Evolutionary conservation across 2,888 invertebrate genomes (phyloP).

Genomic region (Eristalinus sepulchralis): DNA sequence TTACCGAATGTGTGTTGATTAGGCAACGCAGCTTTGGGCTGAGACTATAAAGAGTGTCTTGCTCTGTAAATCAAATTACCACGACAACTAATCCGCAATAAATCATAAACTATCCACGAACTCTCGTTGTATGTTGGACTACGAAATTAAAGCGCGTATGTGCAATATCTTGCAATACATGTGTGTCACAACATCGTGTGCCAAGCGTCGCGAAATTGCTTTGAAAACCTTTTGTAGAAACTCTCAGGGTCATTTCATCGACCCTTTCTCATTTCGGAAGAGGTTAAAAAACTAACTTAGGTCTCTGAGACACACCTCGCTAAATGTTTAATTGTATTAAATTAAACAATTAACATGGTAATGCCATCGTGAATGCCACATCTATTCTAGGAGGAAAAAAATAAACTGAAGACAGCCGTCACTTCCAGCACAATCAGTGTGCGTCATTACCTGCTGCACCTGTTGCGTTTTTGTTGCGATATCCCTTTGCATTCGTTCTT

Average conservation of each 20-base stretch:
- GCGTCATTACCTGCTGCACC: conserved; percentile 66
- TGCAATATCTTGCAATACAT: background rate
- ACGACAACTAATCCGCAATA: background rate
- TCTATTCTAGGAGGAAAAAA: conserved; percentile 38
- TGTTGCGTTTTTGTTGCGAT: conserved; percentile 29
- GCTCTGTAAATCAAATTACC: background rate
- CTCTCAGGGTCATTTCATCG: too few relatives aligned
- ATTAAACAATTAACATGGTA: conserved; percentile 59
- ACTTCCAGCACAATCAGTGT: conserved; percentile 18
- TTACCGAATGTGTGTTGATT: background rate
- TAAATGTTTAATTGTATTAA: conserved; percentile 64
- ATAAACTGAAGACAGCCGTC: conserved; percentile 24
- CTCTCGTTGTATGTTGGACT: too few relatives aligned
- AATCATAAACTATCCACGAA: background rate
- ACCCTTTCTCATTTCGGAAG: too few relatives aligned
- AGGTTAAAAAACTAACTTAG: conserved; percentile 24
- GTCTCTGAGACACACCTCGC: conserved; percentile 13
- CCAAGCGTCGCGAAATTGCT: too few relatives aligned
- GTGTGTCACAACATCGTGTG: too few relatives aligned
- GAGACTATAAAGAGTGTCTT: background rate
- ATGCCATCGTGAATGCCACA: conserved; percentile 28
- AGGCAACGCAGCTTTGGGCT: background rate
- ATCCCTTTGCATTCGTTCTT: conserved; percentile 1
- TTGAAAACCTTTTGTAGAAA: too few relatives aligned
- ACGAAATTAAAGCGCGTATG: background rate